Percentiles rank a stretch among this genome's conserved stretches.
These are phyloP conservation scores for Hippocampus mohnikei DNA, from an alignment of 2,113 vertebrate species.

Conservation along the genomic window DNA sequence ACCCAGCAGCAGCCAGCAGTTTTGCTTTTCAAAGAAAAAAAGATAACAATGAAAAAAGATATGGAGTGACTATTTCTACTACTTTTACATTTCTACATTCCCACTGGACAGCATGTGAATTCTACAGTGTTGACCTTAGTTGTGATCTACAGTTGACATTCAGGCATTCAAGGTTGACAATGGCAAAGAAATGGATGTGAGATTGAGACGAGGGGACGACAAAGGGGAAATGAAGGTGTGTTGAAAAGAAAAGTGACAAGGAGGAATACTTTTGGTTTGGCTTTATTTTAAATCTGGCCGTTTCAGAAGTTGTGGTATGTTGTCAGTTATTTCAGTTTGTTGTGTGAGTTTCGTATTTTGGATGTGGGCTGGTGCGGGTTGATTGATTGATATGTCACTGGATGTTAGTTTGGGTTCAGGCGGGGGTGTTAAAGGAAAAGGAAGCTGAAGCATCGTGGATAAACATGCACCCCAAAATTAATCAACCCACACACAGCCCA, in stretches of 20 bases:
- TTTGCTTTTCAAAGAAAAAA: constrained; percentile 54
- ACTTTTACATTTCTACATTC: constrained; percentile 73
- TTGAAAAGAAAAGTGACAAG: constrained; percentile 42
- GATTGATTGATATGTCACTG: constrained; percentile 32
- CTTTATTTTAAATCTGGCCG: constrained; percentile 21
- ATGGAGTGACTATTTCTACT: constrained; percentile 50
- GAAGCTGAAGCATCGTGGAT: constrained; percentile 43
- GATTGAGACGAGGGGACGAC: constrained; percentile 1
- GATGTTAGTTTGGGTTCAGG: constrained; percentile 49
- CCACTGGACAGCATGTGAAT: constrained; percentile 63
- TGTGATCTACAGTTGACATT: constrained; percentile 33
- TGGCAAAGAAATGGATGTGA: constrained; percentile 29
- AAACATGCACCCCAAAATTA: constrained; percentile 33
- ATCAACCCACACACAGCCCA: constrained; percentile 50
- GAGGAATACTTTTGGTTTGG: constrained; percentile 15
- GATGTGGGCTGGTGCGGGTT: constrained; percentile 35
- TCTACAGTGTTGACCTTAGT: constrained; percentile 45
- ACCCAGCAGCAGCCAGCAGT: constrained; percentile 57
- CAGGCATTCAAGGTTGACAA: constrained; percentile 24
- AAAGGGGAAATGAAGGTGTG: constrained; percentile 39
- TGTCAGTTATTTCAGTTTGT: constrained; percentile 17
- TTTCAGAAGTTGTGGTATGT: constrained; percentile 21
- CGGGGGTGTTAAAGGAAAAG: constrained; percentile 6
- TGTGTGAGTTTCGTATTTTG: constrained; percentile 26
- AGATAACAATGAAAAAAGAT: constrained; percentile 40